These are phyloP conservation scores for Oophaga sylvatica DNA, from an alignment of 2,797 vertebrate species.

Conservation along the genomic window DNA sequence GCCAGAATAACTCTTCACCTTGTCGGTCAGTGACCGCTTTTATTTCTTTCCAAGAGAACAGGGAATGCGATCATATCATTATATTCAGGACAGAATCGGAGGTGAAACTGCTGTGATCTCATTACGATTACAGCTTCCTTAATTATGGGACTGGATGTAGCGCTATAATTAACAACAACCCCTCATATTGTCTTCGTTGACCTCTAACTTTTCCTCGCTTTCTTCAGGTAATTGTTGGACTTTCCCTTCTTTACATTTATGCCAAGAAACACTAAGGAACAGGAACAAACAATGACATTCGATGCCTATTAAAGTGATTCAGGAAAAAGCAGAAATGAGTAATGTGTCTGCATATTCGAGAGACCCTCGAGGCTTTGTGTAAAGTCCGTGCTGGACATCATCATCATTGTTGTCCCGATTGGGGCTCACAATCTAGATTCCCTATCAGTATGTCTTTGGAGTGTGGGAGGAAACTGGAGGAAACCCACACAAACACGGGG, in stretches of 20 bases:
- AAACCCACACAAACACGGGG: too few species aligned
- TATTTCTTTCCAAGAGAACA: neutral
- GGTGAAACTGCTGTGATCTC: constrained; percentile 16
- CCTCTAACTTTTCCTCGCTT: neutral
- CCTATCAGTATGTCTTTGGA: too few species aligned
- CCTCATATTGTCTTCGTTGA: constrained; percentile 28
- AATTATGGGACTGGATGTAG: constrained; percentile 31
- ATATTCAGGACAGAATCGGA: neutral
- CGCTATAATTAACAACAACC: constrained; percentile 8
- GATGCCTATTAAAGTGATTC: neutral
- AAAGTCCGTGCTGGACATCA: too few species aligned
- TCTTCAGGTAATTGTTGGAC: neutral
- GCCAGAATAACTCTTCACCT: neutral
- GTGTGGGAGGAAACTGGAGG: too few species aligned
- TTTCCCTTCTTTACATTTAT: neutral
- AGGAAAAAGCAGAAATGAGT: neutral
- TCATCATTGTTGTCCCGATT: too few species aligned
- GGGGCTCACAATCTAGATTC: too few species aligned
- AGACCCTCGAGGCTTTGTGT: too few species aligned
- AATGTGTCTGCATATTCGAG: too few species aligned
- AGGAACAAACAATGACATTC: constrained; percentile 3
- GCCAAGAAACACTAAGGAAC: neutral
- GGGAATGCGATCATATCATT: constrained; percentile 32
- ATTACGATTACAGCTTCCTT: constrained; percentile 15
- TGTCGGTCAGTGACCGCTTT: neutral